Evolutionary conservation across 1,140 invertebrate genomes (phyloP), one percentile per base, ranked within the genome.

Genomic region (Laupala kohalensis): DNA sequence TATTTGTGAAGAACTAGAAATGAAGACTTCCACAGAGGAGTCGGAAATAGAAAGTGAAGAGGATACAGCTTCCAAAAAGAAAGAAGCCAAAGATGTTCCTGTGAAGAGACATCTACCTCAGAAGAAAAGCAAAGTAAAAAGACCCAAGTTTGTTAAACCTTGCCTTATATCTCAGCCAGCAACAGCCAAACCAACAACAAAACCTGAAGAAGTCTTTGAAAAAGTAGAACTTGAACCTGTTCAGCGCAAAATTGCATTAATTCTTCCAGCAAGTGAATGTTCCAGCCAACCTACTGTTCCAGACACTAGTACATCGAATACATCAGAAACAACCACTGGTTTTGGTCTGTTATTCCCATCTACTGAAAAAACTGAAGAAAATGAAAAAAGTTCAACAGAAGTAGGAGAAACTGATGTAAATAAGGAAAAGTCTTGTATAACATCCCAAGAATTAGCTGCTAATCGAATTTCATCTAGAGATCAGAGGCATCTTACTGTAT

Each of bases 31-130:
- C 19, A 85, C 87, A 73, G 83, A 87, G 73, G 93, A 95, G 79
- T 94, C 92, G 64, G 92, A 93, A 82, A 81, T 94, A 74, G 91
- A 93, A 77, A 91, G 88, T 80, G 90, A 90, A 71, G 83, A 76
- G 76, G 77, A 4, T 69, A 74, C 78, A 75, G 78, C 25, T 30
- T 78, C 75, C 72, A 75, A 37, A 72, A 76, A 69, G 76, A 82
- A 73, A 82, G 84, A 71, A 81, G 9, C 37, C 37, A 53, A 53
- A 53, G 19, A 13, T 53, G 37, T 84, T 71, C 82, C 85, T 37
- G 69, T 80, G 29, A 90, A 88, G 79, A 83, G 87, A 76, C 84
- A 82, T 79, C 77, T 83, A 66, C 78, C 79, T n/a, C 83, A 86
- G 29, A 70, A 75, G 29, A 86, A 81, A 64, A 86, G 84, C 74